Conservation (phyloP, 1,140 invertebrate species). For the Vanessa tameamea region DNA sequence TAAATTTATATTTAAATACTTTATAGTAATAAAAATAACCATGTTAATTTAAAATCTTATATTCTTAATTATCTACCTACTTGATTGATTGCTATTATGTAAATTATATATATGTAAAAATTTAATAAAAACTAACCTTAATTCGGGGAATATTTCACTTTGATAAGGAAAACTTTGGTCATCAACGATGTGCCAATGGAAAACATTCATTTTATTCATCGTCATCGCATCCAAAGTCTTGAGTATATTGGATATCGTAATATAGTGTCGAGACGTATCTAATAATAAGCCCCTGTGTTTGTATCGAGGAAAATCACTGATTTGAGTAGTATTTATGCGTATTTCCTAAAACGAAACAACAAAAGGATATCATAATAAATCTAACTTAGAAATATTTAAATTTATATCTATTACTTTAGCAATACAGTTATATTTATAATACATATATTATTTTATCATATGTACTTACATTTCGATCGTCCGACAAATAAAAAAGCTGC, state of each 20-base stretch:
- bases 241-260: conserved; percentile 84
- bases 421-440: not conserved
- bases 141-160: conserved; percentile 87
- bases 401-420: no score
- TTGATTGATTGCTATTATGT: no score
- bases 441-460: not conserved
- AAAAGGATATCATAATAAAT: no score
- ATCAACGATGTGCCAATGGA: conserved; percentile 97
- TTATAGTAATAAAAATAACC: no score
- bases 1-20: no score
- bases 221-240: conserved; percentile 90
- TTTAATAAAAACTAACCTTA: conserved; percentile 81
- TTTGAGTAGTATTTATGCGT: conserved; percentile 54
- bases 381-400: no score
- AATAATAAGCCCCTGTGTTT: conserved; percentile 89
- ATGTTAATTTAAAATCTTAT: no score
- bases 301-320: conserved; percentile 87
- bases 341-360: conserved; percentile 46
- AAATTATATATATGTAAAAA: no score
- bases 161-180: conserved; percentile 95
- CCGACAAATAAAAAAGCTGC: conserved; percentile 83
- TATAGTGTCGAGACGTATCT: conserved; percentile 92
- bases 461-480: conserved; percentile 55
- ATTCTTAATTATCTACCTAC: no score
- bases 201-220: conserved; percentile 94